Conservation (phyloP, 2,888 invertebrate genomes). For the Orthosia gracilis region DNA sequence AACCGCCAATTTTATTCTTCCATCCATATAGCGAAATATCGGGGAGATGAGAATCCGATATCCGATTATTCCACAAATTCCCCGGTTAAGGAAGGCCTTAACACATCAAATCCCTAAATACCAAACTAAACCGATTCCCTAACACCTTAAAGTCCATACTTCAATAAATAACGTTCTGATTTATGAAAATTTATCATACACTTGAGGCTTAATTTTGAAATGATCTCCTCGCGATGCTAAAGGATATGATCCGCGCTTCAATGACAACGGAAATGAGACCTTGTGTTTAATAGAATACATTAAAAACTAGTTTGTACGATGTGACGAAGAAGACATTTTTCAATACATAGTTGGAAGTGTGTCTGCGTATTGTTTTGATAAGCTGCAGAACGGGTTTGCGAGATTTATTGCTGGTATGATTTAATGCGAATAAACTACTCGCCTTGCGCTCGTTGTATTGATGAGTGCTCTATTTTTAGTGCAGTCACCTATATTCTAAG, state of each 20-base stretch:
- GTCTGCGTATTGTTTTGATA: constrained; percentile 92
- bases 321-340: constrained; percentile 82
- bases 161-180: constrained; percentile 89
- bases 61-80: constrained; percentile 81
- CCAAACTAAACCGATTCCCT: constrained; percentile 87
- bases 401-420: constrained; percentile 91
- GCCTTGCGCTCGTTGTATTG: constrained; percentile 86
- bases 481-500: constrained; percentile 77
- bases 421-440: constrained; percentile 91
- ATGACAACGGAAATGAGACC: constrained; percentile 79
- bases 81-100: constrained; percentile 79
- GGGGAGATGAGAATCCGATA: constrained; percentile 82
- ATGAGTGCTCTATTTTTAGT: constrained; percentile 87
- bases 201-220: constrained; percentile 91
- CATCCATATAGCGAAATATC: constrained; percentile 76
- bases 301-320: constrained; percentile 70
- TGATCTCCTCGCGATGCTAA: constrained; percentile 76
- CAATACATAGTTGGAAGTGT: constrained; percentile 84
- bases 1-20: constrained; percentile 76
- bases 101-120: constrained; percentile 79
- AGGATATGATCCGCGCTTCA: constrained; percentile 73
- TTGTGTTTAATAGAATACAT: constrained; percentile 77
- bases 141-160: constrained; percentile 90
- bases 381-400: constrained; percentile 90
- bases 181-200: constrained; percentile 91